phyloP scores from a whole-genome alignment of 2,797 vertebrate genomes.

The Alosa sapidissima region DNA sequence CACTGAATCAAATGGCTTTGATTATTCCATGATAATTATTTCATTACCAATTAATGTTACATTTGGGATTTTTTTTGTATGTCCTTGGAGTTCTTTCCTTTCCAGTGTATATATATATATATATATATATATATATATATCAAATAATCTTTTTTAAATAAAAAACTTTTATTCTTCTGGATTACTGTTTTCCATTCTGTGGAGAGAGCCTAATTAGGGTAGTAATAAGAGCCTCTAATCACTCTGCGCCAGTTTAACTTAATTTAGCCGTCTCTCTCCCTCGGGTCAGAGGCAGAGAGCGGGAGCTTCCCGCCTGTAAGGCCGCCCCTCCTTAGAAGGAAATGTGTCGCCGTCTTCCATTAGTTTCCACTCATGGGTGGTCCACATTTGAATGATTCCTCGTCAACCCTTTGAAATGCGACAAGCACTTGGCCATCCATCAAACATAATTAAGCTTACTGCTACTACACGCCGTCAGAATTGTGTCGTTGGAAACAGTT shows the following conservation, averaged over 20 bases:
- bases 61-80: constrained; percentile 45
- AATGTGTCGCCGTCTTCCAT: constrained; percentile 63
- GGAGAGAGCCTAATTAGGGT: constrained; percentile 57
- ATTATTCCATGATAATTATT: constrained; percentile 61
- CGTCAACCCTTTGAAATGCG: constrained; percentile 67
- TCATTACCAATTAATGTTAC: constrained; percentile 59
- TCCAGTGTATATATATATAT: constrained; percentile 46
- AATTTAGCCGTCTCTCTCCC: constrained; percentile 56
- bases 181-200: constrained; percentile 46
- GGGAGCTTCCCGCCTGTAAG: constrained; percentile 53
- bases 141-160: constrained; percentile 51
- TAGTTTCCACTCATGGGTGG: constrained; percentile 67
- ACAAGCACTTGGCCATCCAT: constrained; percentile 74
- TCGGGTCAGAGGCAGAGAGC: constrained; percentile 56
- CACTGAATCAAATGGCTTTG: constrained; percentile 32
- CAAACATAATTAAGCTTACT: constrained; percentile 73
- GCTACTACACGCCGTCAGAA: constrained; percentile 61
- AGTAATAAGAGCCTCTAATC: constrained; percentile 61
- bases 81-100: constrained; percentile 42
- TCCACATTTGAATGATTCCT: constrained; percentile 67
- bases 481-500: constrained; percentile 59
- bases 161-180: constrained; percentile 44
- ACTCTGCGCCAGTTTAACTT: constrained; percentile 62
- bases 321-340: constrained; percentile 46
- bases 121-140: constrained; percentile 50